Evolutionary conservation across 2,888 invertebrate species (phyloP), one percentile per base, ranked within the genome.

Genomic region (Athripsodes cinereus): DNA sequence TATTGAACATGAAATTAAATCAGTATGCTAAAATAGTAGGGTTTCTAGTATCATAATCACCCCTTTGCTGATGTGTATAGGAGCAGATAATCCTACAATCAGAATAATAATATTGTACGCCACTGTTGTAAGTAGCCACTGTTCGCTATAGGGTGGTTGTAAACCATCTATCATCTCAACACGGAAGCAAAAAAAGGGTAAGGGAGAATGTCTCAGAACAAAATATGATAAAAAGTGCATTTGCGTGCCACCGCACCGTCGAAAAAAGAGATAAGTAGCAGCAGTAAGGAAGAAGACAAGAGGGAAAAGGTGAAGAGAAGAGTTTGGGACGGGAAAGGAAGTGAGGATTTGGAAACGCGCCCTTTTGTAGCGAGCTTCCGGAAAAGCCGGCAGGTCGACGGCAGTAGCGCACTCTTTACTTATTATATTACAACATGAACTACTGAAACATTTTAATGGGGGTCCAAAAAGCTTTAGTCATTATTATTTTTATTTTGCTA

Each of bases 191-290:
- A 63, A n/a, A 61, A 63, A 62, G 60, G 63, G 63, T 58, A 55
- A 62, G 60, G 57, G 62, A 53, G 53, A 58, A 55, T 55, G 59
- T 62, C 58, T 62, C 62, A 53, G 59, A 59, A 63, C 63, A 63
- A 61, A 63, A 61, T 63, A 61, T 63, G 63, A 63, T 63, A 63
- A 63, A 63, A 63, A 63, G 61, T 63, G 63, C 63, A 63, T 61
- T 63, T 63, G 62, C 57, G 56, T 56, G 56, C 56, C 56, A 21
- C 46, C 44, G 16, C 51, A 21, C 16, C 21, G 21, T 11, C 26
- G 49, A 35, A 40, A 46, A 26, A 54, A 31, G 54, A 35, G 13
- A 40, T 40, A 40, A 40, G 40, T 40, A 40, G 40, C 40, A 8
- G 16, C 2, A 40, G n/a, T 8, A n/a, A 13, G 13, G 40, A 13